Base-by-base conservation (phyloP, 2,113 vertebrate genomes). In the Nothoprocta perdicaria region DNA sequence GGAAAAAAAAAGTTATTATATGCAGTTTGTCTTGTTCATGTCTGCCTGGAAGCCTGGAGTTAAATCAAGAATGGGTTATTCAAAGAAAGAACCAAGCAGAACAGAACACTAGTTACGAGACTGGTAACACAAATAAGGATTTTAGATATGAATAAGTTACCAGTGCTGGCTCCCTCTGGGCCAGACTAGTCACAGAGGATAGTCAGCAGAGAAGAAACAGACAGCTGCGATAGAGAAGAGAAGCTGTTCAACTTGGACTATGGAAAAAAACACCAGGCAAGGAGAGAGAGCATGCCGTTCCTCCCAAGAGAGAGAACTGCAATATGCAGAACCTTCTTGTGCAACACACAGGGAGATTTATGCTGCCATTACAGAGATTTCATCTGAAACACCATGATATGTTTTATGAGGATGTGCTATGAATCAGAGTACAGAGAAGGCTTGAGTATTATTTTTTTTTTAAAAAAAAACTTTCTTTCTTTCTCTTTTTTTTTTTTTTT, bases 241-340 rank as follows among this genome's bases (percentile, higher is more conserved):
- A 80, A 86, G 58, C 46, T 76, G 31, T 26, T 45, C 3, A 2
- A 31, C 24, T 13, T 62, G n/a, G 0, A 1, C 19, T 43, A 29
- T 5, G 2, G 52, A 52, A 12, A 89, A 61, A 41, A 62, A 8
- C 0, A 0, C 3, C 24, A 4, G 1, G 55, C 27, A 58, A 80
- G 53, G 53, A 15, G 53, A 13, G 9, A 52, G 40, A 88, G 29
- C 1, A 0, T 0, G 0, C 18, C 31, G 61, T 27, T 75, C 29
- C 53, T 69, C 10, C 43, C 2, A 2, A 45, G 7, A 48, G 61
- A 57, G 29, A n/a, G 16, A 17, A 13, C 29, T 31, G 53, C 71
- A 87, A n/a, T 17, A 68, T 63, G 33, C 27, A 61, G 53, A 53
- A 15, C 29, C 13, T 6, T 0, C 18, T 27, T 6, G 2, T 46